These are phyloP conservation scores for Saccopteryx bilineata DNA, from an alignment of 2,113 vertebrate species.

Conservation along the genomic window DNA sequence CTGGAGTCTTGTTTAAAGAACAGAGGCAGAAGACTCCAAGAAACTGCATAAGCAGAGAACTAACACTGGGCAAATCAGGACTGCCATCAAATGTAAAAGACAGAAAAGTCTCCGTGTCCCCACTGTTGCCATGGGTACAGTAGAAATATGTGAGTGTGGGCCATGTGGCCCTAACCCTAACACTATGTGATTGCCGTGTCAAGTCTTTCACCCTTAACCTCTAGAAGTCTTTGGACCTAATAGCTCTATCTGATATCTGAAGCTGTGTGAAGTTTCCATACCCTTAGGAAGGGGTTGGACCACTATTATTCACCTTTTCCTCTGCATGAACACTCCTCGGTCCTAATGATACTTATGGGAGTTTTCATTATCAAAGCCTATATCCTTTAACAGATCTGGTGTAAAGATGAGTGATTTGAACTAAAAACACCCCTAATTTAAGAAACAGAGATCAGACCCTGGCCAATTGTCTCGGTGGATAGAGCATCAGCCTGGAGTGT, in stretches of 20 bases:
- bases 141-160: not conserved
- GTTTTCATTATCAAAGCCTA: slow-evolving; percentile 41
- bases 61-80: not conserved
- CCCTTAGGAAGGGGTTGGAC: not conserved
- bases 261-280: not conserved
- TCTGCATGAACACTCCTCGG: not conserved
- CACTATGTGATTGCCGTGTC: not conserved
- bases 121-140: not conserved
- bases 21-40: not conserved
- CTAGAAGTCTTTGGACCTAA: not conserved
- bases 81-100: not conserved
- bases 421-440: slow-evolving; percentile 66
- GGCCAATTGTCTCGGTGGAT: no score
- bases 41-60: not conserved
- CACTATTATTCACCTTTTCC: not conserved
- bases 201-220: slow-evolving; percentile 4
- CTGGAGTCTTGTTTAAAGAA: slow-evolving; percentile 14
- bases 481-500: no score
- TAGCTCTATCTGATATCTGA: not conserved
- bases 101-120: not conserved
- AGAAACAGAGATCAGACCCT: slow-evolving; percentile 32
- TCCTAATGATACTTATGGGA: not conserved
- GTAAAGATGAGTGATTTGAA: slow-evolving; percentile 44
- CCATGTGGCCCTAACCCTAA: not conserved
- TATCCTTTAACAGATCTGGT: slow-evolving; percentile 54